Base-by-base conservation (phyloP, 2,797 vertebrate species). In the Poeciliopsis turneri region DNA sequence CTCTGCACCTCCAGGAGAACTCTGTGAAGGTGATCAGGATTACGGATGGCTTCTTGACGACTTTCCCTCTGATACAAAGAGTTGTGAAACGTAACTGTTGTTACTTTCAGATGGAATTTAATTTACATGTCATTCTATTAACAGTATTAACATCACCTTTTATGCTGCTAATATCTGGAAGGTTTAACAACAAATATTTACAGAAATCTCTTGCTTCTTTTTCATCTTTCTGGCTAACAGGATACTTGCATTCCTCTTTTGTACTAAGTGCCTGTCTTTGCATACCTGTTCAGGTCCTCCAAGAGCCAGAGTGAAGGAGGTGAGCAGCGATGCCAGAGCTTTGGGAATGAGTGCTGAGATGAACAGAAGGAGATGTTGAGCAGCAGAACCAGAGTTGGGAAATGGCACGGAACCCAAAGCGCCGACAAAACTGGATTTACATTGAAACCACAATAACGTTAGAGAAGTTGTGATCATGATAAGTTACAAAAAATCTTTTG, bases 341-440 rank as follows among this genome's bases (percentile, higher is more conserved):
- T 95, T 95, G 55, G 93, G 94, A 77, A 94, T 93, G 77, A 94
- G 89, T 0, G 94, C 93, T 0, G 93, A 95, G 90, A 95, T 94
- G 89, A 95, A 94, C 61, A 94, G 87, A 77, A 94, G 88, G 45
- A 95, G 92, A 66, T 95, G 93, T 41, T 94, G 92, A 36, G 92
- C 86, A 80, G 93, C 93, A 55, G 79, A 82, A 57, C 79, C 85
- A 66, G 88, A 84, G 68, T 91, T 74, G 0, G 93, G 93, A 78
- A 94, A 87, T 0, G 92, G 92, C 77, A 94, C 43, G 3, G 92
- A 87, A 33, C 76, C 47, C 0, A 95, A 88, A 25, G 83, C 83
- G 16, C 90, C 89, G 3, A 94, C 89, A 73, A 94, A 95, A 57
- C 82, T 77, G n/a, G 25, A 49, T n/a, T 47, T 6, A 57, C n/a